Evolutionary conservation across 2,888 invertebrate genomes (phyloP), one percentile per base, ranked within the genome.

Genomic region (Epirrhoe alternata): DNA sequence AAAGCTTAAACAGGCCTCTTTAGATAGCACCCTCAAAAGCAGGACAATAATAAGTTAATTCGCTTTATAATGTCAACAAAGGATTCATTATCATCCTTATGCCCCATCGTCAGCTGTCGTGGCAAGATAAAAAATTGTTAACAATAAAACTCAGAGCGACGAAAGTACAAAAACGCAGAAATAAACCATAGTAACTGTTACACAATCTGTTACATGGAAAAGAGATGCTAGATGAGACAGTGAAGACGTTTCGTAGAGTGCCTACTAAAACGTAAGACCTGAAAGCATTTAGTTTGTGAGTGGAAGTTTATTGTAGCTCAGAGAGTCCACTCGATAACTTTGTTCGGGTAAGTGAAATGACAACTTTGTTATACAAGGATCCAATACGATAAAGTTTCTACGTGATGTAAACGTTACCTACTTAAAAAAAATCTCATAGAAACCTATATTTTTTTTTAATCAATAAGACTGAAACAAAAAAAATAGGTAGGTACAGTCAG

Each of bases 151-250:
- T 74, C 72, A 68, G 70, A 76, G 77, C 70, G 74, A 74, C 76
- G 76, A 78, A 80, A 79, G 77, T 72, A 83, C 81, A 83, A 80
- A 82, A 83, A 79, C 77, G 81, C 79, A 76, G 75, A 60, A 81
- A 77, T 79, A 83, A 81, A 77, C 76, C 74, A 35, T 65, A 64
- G 56, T 53, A 57, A 68, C 63, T 67, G 53, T 30, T 57, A 10
- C 42, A 24, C 14, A 56, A 61, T 53, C 67, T 79, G 68, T 68
- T 56, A 55, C 47, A 58, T 59, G 47, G 56, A 24, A 60, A 66
- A 63, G 52, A 66, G 64, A 57, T 30, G 30, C 17, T 31, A 73
- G 73, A 70, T 58, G 53, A 5, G 65, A 50, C 64, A 68, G 17
- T 42, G 12, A 24, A 16, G 17, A 30, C 30, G 14, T 33, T 30